phyloP scores from a whole-genome alignment of 2,113 vertebrate genomes.

The Clarias macrocephalus region DNA sequence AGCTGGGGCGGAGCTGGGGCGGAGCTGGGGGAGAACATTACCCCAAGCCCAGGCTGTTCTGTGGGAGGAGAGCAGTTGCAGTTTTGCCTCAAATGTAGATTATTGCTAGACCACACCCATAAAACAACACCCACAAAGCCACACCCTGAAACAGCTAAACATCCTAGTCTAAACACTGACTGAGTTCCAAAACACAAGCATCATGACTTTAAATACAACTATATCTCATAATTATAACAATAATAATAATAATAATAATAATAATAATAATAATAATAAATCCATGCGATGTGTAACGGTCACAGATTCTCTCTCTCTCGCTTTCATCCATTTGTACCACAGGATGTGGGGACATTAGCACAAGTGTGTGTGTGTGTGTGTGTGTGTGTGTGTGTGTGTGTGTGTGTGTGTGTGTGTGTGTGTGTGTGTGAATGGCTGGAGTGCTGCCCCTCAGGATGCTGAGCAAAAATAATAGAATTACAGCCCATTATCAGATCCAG shows the following conservation, averaged over 20 bases:
- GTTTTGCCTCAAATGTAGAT: too few species aligned
- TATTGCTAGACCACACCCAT: too few species aligned
- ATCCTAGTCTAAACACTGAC: not conserved
- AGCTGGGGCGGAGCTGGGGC: not conserved
- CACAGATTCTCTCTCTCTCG: constrained; percentile 17
- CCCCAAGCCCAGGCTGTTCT: not conserved
- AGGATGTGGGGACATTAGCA: constrained; percentile 21
- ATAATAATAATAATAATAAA: not conserved
- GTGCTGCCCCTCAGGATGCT: constrained; percentile 37
- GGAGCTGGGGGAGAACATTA: not conserved
- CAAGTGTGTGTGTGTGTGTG: not conserved
- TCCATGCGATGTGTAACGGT: not conserved
- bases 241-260: not conserved
- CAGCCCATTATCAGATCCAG: constrained; percentile 55
- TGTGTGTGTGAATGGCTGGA: constrained; percentile 15
- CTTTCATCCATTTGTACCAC: constrained; percentile 14
- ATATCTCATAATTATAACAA: not conserved
- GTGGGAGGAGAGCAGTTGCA: not conserved
- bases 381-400: not conserved
- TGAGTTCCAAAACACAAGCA: not conserved
- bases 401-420: not conserved
- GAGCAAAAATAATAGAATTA: constrained; percentile 55
- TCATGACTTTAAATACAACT: not conserved
- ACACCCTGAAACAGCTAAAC: not conserved
- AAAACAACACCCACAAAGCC: not conserved